These are phyloP conservation scores for Drosophila tanythrix DNA, from an alignment of 2,888 invertebrate species.

Conservation along the genomic window DNA sequence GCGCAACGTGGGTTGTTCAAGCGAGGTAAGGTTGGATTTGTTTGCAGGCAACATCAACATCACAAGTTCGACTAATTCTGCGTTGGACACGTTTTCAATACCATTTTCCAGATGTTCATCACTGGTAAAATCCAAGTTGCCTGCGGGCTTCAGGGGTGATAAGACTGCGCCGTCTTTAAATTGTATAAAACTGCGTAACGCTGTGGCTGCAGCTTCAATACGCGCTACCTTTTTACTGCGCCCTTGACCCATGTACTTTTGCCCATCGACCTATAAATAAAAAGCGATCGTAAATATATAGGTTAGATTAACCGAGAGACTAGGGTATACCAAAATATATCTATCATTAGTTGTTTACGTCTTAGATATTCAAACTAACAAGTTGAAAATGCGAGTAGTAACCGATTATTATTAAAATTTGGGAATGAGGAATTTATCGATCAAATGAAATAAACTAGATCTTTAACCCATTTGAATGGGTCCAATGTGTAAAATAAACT, in stretches of 20 bases:
- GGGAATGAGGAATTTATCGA: neutral
- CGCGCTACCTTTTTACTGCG: conserved; percentile 87
- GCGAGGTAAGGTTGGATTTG: conserved; percentile 72
- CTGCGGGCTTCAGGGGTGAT: conserved; percentile 83
- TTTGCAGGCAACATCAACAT: conserved; percentile 80
- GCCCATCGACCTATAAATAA: conserved; percentile 86
- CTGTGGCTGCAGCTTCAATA: conserved; percentile 86
- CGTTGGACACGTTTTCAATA: conserved; percentile 74
- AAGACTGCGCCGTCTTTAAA: conserved; percentile 85
- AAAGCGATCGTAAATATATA: neutral
- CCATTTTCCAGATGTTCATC: conserved; percentile 85
- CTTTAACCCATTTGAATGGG: neutral
- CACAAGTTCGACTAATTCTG: conserved; percentile 77
- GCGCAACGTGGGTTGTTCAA: conserved; percentile 72
- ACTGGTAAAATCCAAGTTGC: conserved; percentile 86
- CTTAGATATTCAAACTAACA: neutral
- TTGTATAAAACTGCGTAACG: conserved; percentile 87
- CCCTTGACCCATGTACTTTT: conserved; percentile 86
- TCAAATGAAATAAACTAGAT: neutral
- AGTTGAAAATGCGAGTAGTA: neutral
- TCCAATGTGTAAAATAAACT: neutral
- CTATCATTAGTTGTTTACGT: neutral
- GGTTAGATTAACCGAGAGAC: neutral
- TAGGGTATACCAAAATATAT: neutral
- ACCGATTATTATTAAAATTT: neutral